Evolutionary conservation across 2,113 vertebrate genomes (phyloP).

Genomic region (Cygnus atratus): DNA sequence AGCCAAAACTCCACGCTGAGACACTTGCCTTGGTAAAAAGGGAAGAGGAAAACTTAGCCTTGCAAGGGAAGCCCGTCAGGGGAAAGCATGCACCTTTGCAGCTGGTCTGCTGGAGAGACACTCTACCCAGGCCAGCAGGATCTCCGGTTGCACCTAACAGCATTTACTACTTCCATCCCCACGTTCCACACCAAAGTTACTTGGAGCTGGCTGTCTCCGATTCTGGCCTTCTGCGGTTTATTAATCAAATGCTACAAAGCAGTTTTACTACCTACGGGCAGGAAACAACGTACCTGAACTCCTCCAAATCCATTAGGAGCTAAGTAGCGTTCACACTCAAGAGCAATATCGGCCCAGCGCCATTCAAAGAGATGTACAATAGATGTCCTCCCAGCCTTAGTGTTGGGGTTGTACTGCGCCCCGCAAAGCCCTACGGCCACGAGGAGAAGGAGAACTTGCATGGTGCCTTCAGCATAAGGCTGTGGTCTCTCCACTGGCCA

Average conservation of each 20-base stretch:
- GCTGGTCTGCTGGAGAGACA: neutral
- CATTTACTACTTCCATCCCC: neutral
- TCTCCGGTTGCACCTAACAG: neutral
- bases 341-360: no score
- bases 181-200: neutral
- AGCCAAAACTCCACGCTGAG: neutral
- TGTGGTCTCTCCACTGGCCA: no score
- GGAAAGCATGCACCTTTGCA: neutral
- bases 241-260: neutral
- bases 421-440: no score
- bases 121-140: no score
- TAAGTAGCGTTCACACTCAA: no score
- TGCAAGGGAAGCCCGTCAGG: neutral
- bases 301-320: no score
- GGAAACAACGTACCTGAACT: no score
- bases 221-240: neutral
- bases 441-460: no score
- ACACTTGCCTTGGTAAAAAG: neutral
- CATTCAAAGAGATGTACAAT: no score
- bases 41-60: neutral
- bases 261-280: neutral
- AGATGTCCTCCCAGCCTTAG: no score
- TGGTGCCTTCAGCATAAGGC: no score
- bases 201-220: neutral
- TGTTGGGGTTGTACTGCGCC: no score